phyloP scores from a whole-genome alignment of 53 echinoderm and acorn worm genomes.

The Temnopleurus reevesii region DNA sequence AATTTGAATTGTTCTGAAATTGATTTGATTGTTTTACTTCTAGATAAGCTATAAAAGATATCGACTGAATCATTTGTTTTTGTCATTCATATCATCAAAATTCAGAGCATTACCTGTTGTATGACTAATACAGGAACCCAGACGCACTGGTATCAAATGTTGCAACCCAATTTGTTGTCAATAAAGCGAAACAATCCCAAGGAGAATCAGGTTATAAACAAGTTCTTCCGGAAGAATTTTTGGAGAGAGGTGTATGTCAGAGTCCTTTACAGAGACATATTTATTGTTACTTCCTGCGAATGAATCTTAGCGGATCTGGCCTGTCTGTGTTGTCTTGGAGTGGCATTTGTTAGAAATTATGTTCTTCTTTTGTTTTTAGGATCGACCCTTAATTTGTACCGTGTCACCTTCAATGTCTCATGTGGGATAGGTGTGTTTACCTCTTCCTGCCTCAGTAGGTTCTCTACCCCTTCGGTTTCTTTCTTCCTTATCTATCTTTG shows the following conservation, averaged over 20 bases:
- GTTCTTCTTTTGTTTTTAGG: not conserved
- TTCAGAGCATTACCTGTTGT: too few species aligned
- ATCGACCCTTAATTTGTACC: not conserved
- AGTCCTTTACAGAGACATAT: conserved; percentile 16
- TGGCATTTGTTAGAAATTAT: not conserved
- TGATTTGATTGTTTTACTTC: too few species aligned
- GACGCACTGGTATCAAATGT: not conserved
- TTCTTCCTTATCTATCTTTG: not conserved
- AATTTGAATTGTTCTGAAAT: too few species aligned
- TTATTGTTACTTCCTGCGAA: not conserved
- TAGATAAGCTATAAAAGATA: too few species aligned
- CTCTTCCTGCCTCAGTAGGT: not conserved
- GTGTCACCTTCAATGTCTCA: not conserved
- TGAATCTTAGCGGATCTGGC: not conserved
- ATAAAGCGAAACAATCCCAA: not conserved
- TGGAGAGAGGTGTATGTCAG: conserved; percentile 1
- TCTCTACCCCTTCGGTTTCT: too few species aligned
- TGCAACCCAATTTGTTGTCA: not conserved
- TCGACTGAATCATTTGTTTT: too few species aligned
- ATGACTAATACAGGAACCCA: too few species aligned
- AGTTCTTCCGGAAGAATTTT: conserved; percentile 34
- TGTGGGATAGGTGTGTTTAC: not conserved
- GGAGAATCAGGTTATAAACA: not conserved
- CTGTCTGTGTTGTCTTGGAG: conserved; percentile 13
- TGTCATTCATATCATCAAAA: too few species aligned